Evolutionary conservation across 2,113 vertebrate species (phyloP), one percentile per base, ranked within the genome.

Genomic region (Chamaea fasciata): DNA sequence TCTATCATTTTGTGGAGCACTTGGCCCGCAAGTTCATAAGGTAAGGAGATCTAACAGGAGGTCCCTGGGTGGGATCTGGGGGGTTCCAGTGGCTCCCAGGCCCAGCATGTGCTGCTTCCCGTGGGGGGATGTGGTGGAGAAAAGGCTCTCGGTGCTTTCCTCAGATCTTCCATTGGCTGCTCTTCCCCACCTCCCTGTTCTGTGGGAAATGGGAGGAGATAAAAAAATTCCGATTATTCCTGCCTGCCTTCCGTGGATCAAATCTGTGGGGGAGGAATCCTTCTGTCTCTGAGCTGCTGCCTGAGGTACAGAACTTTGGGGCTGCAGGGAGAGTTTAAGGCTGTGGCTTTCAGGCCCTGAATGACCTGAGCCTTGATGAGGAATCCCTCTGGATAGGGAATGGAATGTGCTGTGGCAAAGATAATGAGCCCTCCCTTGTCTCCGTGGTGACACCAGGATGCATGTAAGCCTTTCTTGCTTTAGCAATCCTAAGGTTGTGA

Each of bases 1-100:
- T 99, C 90, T 99, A 99, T 96, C 98, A 98, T 77, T 99, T 99
- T 95, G 99, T 99, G 89, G 99, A 99, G 96, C 99, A 99, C 94
- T 96, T 99, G 97, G 99, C 99, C 69, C 98, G 98, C 82, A 99
- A 99, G 96, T 99, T 99, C 96, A 99, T 99, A 86, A 99, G 99
- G 99, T 99, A 96, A 98, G 97, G 90, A 52, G 50, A 10, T 53
- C 77, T 81, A n/a, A n/a, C n/a, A n/a, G 42, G 42, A 23, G 86
- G 7, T 9, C 33, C 27, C 28, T 15, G 76, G 13, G 1, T 24
- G 70, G 60, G 20, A 1, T 6, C 65, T 30, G 33, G 12, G 24
- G 28, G 30, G 2, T 42, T 11, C 59, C 52, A 22, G 60, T 9
- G 30, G 35, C 75, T 50, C 53, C 46, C 69, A 75, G 62, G 1